Evolutionary conservation across 2,113 vertebrate genomes (phyloP), one percentile per base, ranked within the genome.

Genomic region (Poecilia latipinna): DNA sequence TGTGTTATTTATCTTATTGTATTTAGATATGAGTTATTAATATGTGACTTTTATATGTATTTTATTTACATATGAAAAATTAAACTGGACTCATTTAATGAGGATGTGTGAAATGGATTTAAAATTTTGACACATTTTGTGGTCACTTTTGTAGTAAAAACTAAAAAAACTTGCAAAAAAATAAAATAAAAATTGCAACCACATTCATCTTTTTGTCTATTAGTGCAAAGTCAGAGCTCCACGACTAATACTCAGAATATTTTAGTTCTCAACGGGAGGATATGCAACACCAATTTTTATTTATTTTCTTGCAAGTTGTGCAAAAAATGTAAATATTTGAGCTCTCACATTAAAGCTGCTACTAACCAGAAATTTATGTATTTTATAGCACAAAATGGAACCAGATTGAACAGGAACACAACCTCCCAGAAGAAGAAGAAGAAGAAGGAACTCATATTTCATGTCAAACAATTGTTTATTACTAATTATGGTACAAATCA

Each of bases 391-490:
- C 5, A 6, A 48, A 17, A 5, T 17, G 15, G 17, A 15, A 48
- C 22, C 17, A 48, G 3, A 48, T 57, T 57, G 22, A 8, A 24
- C 22, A n/a, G 0, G 24, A 24, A 24, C 24, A 11, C 7, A 57
- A 10, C 51, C 44, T 44, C 12, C 65, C 63, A 66, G 60, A 31
- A 39, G 15, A 70, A 72, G 19, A 12, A 39, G 37, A 61, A 61
- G 15, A 70, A 72, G 19, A 3, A 39, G 37, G 48, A 61, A 57
- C 57, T 63, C 24, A 80, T 11, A 79, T 86, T 93, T 96, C 95
- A 98, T 98, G 96, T 97, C 96, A 98, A 99, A 99, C 96, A 97
- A 95, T 96, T 96, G 95, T 99, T 99, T 99, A 99, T 98, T 99
- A 96, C 94, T 96, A 92, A 93, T 92, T 95, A 98, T 98, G 97